Percentiles rank a stretch among this genome's conserved stretches.
These are phyloP conservation scores for Neoniphon sammara DNA, from an alignment of 2,797 vertebrate genomes.

Conservation along the genomic window DNA sequence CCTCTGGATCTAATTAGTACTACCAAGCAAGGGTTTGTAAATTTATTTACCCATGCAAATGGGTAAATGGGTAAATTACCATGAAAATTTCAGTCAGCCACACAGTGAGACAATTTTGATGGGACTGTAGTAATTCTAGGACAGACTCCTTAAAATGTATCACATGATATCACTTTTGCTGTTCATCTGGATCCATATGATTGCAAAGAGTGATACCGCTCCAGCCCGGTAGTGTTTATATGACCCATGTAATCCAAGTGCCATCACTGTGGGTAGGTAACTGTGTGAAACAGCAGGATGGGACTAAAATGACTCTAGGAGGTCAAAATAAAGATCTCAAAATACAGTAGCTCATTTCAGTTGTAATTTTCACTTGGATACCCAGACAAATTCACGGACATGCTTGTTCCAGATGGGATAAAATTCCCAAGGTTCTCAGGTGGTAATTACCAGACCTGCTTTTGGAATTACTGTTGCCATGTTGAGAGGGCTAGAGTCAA, in stretches of 20 bases:
- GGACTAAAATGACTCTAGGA: slow-evolving; percentile 32
- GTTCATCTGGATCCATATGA: too few species aligned
- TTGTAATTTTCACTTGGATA: slow-evolving; percentile 30
- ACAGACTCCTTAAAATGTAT: slow-evolving; percentile 23
- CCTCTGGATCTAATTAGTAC: slow-evolving; percentile 54
- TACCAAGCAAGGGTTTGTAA: slow-evolving; percentile 54
- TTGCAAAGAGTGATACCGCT: too few species aligned
- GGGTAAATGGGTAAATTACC: slow-evolving; percentile 29
- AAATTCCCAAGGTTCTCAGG: slow-evolving; percentile 21
- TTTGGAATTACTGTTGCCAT: slow-evolving; percentile 16
- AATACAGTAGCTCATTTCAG: slow-evolving; percentile 33
- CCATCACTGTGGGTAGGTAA: background rate
- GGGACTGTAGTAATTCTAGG: slow-evolving; percentile 42
- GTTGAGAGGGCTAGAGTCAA: background rate
- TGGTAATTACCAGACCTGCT: slow-evolving; percentile 27
- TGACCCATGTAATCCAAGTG: slow-evolving; percentile 9
- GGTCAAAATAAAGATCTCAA: slow-evolving; percentile 10
- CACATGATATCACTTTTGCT: slow-evolving; percentile 14
- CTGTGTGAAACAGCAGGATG: slow-evolving; percentile 12
- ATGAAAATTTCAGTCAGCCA: slow-evolving; percentile 39
- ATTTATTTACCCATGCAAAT: slow-evolving; percentile 68
- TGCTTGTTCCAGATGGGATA: slow-evolving; percentile 37
- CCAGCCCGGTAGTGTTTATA: too few species aligned
- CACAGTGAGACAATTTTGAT: slow-evolving; percentile 59
- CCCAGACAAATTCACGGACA: slow-evolving; percentile 18